Evolutionary conservation across 2,113 vertebrate species (phyloP).

Genomic region (Marcusenius ussheri): DNA sequence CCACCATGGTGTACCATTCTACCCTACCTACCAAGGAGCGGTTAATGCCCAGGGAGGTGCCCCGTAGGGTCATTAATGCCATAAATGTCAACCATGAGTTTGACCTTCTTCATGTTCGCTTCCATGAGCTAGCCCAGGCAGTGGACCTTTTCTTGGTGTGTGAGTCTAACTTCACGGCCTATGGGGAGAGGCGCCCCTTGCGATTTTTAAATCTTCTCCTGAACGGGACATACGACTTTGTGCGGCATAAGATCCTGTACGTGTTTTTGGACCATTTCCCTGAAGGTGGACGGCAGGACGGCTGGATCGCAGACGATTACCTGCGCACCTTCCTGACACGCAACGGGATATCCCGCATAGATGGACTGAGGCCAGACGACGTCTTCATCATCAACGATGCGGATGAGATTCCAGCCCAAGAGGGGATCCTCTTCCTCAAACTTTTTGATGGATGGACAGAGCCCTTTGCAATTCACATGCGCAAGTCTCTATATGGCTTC

Average conservation of each 20-base stretch:
- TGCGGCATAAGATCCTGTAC: constrained; percentile 88
- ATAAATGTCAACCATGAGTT: constrained; percentile 98
- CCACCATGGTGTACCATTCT: constrained; percentile 94
- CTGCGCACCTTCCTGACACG: constrained; percentile 86
- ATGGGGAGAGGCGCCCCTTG: constrained; percentile 81
- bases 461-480: constrained; percentile 96
- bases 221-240: constrained; percentile 86
- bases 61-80: constrained; percentile 86
- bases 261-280: constrained; percentile 97
- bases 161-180: constrained; percentile 96
- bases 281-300: constrained; percentile 83
- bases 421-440: constrained; percentile 94
- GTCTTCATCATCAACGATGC: constrained; percentile 96
- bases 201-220: constrained; percentile 80
- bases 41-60: constrained; percentile 72
- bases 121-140: constrained; percentile 79
- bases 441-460: constrained; percentile 95
- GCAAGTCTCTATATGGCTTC: constrained; percentile 96
- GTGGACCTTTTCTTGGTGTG: constrained; percentile 91
- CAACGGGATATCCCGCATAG: constrained; percentile 75
- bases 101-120: constrained; percentile 86
- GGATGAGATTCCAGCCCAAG: constrained; percentile 85
- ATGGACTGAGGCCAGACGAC: constrained; percentile 68
- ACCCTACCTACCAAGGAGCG: constrained; percentile 95
- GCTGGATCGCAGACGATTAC: constrained; percentile 97